Base-by-base conservation (phyloP, 2,888 invertebrate species). In the Uropetala carovei region DNA sequence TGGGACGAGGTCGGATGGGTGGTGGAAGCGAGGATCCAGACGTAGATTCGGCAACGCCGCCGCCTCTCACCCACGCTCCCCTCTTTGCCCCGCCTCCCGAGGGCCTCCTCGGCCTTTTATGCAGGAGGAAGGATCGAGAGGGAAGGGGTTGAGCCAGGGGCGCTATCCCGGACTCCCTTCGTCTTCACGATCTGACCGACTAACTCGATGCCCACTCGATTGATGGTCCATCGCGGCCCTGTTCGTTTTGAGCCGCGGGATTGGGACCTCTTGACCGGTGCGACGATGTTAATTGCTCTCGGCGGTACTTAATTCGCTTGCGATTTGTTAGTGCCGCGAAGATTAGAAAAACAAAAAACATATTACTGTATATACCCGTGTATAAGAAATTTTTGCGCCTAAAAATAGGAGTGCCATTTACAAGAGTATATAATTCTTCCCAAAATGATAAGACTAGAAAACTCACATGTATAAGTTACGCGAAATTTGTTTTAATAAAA, bases 1-100 rank as follows among this genome's bases (percentile, higher is more conserved):
- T 93, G 94, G 94, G 94, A 94, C 95, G 95, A 95, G 95, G 95
- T 95, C 95, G 96, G 95, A 95, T 95, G 95, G 95, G 96, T 96
- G 56, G 68, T 22, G 16, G 68, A 60, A 75, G 86, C 81, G 75
- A 58, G 64, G 89, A 30, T 89, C 89, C 89, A 89, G 89, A 89
- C 89, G 89, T 60, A 89, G 89, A 89, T 89, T 64, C 64, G 89
- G 59, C 89, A 89, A 89, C 89, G n/a, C 43, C 18, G 89, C 89
- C 27, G n/a, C 60, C 18, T 7, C 60, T 86, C 89, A 89, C 89
- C 64, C 89, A 89, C 89, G 89, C 89, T 89, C 30, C 86, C 14
- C 30, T 60, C 85, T 22, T 11, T n/a, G 7, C 86, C 8, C 84
- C 22, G 27, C 16, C 10, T 18, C 60, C 60, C 7, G 83, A 83